These are phyloP conservation scores for Gadus chalcogrammus DNA, from an alignment of 2,113 vertebrate genomes.

Conservation along the genomic window DNA sequence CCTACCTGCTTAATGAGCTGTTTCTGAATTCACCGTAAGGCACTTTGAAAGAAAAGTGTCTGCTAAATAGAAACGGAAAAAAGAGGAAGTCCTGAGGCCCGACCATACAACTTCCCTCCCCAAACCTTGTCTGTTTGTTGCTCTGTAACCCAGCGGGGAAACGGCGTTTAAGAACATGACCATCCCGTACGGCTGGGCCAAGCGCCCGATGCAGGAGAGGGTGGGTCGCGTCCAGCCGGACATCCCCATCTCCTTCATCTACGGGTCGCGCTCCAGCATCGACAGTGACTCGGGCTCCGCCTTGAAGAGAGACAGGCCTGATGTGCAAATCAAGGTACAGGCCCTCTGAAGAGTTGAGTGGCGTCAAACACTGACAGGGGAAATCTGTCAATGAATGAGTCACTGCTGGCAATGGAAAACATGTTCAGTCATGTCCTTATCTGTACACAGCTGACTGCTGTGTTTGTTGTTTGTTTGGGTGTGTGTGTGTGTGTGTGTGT, in stretches of 20 bases:
- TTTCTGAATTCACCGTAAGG: not conserved
- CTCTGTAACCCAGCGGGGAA: slow-evolving; percentile 77
- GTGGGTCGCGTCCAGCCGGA: slow-evolving; percentile 76
- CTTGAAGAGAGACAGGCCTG: slow-evolving; percentile 80
- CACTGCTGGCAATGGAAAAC: not conserved
- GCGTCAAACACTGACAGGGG: not conserved
- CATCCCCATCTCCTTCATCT: slow-evolving; percentile 89
- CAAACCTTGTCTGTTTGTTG: not conserved
- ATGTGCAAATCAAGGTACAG: slow-evolving; percentile 85
- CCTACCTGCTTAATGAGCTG: not conserved
- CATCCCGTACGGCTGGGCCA: slow-evolving; percentile 90
- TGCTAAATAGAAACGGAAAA: too few relatives aligned
- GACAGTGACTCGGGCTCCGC: slow-evolving; percentile 87
- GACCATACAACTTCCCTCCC: not conserved
- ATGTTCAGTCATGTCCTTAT: not conserved
- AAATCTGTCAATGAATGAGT: too few relatives aligned
- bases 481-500: not conserved
- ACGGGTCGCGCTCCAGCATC: slow-evolving; percentile 91
- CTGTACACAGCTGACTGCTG: not conserved
- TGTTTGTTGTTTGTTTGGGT: not conserved
- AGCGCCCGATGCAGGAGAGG: slow-evolving; percentile 86
- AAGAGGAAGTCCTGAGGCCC: too few relatives aligned
- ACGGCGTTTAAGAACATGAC: slow-evolving; percentile 95
- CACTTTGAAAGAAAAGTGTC: too few relatives aligned
- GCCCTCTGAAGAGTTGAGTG: slow-evolving; percentile 19